phyloP scores from a whole-genome alignment of 2,888 invertebrate species.

The Philopedon plagiatum region DNA sequence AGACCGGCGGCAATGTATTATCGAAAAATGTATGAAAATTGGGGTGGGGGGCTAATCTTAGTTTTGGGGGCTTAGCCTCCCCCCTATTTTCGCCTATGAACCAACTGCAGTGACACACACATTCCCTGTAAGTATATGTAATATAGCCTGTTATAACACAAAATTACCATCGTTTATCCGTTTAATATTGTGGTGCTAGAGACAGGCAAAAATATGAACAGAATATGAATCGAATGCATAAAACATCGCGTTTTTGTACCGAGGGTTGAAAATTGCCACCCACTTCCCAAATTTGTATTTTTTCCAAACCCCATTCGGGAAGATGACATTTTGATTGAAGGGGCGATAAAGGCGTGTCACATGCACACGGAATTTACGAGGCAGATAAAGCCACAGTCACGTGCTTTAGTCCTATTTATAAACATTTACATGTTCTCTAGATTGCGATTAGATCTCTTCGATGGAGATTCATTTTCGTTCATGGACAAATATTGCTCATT shows the following conservation, averaged over 20 bases:
- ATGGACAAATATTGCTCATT: neutral
- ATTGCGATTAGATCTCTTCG: constrained; percentile 23
- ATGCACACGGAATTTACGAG: constrained; percentile 43
- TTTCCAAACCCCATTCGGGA: constrained; percentile 6
- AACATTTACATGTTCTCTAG: constrained; percentile 40
- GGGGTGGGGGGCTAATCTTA: no score
- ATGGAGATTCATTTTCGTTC: constrained; percentile 21
- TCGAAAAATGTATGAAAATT: no score
- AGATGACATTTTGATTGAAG: constrained; percentile 30
- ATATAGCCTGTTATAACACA: no score
- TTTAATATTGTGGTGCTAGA: no score
- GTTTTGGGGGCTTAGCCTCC: no score
- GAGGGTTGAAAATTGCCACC: neutral
- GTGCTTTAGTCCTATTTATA: constrained; percentile 42
- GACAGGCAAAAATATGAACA: no score
- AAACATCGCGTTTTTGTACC: neutral
- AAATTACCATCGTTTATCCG: no score
- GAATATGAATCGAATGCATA: no score
- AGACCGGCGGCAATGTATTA: no score
- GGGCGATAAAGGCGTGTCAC: constrained; percentile 44
- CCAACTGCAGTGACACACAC: no score
- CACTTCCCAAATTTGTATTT: constrained; percentile 21
- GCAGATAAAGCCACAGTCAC: constrained; percentile 36
- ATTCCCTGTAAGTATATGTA: no score
- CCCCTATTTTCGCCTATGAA: no score